Base-by-base conservation (phyloP, 2,113 vertebrate genomes). In the Zapus hudsonius region DNA sequence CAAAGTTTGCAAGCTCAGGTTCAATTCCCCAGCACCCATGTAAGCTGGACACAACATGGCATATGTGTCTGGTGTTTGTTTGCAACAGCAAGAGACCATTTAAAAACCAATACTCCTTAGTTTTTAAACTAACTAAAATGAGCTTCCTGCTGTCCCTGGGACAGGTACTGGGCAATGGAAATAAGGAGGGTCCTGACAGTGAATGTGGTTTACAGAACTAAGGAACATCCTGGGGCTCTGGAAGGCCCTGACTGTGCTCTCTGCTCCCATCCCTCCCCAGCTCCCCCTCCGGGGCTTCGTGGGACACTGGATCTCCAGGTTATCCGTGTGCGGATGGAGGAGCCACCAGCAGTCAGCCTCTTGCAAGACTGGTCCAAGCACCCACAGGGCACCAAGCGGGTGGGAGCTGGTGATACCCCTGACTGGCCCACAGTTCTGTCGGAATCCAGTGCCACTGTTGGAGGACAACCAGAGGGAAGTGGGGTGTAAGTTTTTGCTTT, bases 221-320 rank as follows among this genome's bases (percentile, higher is more conserved):
- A 8, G 64, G 89, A 59, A 0, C n/a, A 5, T 20, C 5, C 44
- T 31, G 0, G 0, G 3, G 8, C 55, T 36, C 44, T 31, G 59
- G 55, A 66, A 69, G 57, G 38, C 89, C 90, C 96, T 97, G 74
- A 96, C 89, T 82, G 75, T 90, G 75, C 73, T 92, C 66, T 96
- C 88, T 94, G 91, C 85, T 90, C 92, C 90, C 89, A 78, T 72
- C 87, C 92, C 94, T 92, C 75, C 95, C 92, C 90, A 97, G 97
- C 94, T 93, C 88, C 97, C 72, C 91, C 96, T 72, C 63, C 96
- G 17, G 97, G 94, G 80, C 97, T 97, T n/a, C 94, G 94, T 0
- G 96, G 97, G 93, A 97, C 96, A 1, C 95, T 97, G 96, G 96
- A 96, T 84, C 96, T 97, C 23, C 96, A 97, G 94, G 96, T 97